Percentiles rank a stretch among this genome's conserved stretches.
Conservation (phyloP, 2,113 vertebrate species). For the Azemiops feae region DNA sequence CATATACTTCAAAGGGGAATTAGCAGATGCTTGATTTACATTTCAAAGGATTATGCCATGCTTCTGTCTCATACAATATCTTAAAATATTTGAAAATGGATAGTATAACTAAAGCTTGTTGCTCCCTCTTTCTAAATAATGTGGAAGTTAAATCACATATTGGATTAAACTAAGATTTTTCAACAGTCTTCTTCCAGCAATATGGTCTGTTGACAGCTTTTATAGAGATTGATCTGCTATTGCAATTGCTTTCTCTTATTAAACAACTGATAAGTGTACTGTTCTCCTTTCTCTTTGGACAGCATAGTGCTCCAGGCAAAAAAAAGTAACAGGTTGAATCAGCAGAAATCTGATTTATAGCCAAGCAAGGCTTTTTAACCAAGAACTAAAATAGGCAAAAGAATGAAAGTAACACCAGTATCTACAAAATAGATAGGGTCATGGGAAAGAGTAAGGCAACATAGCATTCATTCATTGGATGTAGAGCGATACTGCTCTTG, state of each 20-base stretch:
- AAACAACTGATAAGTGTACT: constrained; percentile 39
- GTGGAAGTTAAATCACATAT: not conserved
- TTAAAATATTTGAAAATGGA: not conserved
- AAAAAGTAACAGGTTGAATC: not conserved
- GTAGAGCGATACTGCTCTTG: not conserved
- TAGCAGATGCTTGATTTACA: not conserved
- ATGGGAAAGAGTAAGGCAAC: not conserved
- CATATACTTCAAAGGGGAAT: not conserved
- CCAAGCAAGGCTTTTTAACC: not conserved
- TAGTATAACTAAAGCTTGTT: not conserved
- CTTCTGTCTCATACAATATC: not conserved
- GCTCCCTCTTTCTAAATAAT: constrained; percentile 5
- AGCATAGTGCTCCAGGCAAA: constrained; percentile 3
- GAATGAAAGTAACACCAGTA: not conserved
- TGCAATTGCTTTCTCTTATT: constrained; percentile 12
- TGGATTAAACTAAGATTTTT: not conserved
- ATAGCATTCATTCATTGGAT: not conserved
- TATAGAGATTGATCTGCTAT: not conserved
- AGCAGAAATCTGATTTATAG: constrained; percentile 27
- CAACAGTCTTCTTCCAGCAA: not conserved
- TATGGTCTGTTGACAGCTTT: not conserved
- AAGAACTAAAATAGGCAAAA: not conserved
- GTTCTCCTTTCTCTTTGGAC: constrained; percentile 8
- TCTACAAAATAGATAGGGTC: not conserved
- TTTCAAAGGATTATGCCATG: not conserved